A percentile compares a stretch with the other conserved stretches of the same genome.
phyloP scores from a whole-genome alignment of 2,888 invertebrate species.

The Caenorhabditis sp. region DNA sequence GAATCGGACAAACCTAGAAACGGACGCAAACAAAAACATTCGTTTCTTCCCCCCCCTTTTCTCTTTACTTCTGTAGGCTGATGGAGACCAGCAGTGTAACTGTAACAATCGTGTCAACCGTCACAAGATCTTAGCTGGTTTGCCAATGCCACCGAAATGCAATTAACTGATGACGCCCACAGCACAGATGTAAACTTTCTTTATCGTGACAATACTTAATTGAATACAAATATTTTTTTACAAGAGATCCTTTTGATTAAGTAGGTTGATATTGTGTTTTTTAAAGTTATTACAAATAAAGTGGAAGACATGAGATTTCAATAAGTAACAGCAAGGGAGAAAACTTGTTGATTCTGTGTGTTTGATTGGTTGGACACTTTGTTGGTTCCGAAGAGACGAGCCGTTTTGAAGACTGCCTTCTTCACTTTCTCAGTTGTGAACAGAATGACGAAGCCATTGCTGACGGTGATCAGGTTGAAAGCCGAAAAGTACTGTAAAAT shows the following conservation, averaged over 20 bases:
- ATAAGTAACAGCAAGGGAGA: background rate
- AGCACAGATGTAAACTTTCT: background rate
- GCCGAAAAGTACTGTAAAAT: conserved; percentile 32
- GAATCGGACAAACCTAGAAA: conserved; percentile 23
- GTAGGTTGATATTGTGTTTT: no score
- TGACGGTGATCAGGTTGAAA: conserved; percentile 2
- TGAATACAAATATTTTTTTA: background rate
- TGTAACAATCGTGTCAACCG: background rate
- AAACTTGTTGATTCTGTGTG: background rate
- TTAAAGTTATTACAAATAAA: no score
- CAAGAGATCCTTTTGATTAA: no score
- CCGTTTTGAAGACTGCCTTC: background rate
- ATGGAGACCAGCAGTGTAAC: conserved; percentile 4
- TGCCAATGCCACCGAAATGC: background rate
- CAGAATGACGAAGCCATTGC: conserved; percentile 18
- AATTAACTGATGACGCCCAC: background rate
- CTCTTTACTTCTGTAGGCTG: background rate
- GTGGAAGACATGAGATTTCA: background rate
- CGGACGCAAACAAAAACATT: conserved; percentile 11
- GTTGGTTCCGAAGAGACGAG: background rate
- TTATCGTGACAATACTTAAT: background rate
- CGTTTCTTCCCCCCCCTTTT: background rate
- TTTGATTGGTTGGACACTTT: background rate
- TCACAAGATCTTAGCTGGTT: background rate
- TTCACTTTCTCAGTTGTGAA: conserved; percentile 3